Evolutionary conservation across 2,888 invertebrate genomes (phyloP).

Genomic region (Oasisia sp.): DNA sequence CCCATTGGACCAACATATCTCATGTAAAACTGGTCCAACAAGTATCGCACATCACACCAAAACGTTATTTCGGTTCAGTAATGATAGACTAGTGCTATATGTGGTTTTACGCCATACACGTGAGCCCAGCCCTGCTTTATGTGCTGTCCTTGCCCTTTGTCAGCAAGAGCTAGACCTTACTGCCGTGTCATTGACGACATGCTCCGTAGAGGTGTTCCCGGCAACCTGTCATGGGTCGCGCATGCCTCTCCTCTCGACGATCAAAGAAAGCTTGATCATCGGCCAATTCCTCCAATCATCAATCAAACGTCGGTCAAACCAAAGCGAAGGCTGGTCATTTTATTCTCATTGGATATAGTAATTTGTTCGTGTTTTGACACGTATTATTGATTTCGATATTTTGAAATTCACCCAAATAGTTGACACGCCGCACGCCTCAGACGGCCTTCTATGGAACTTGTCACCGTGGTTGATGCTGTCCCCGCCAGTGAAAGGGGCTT

Average conservation of each 20-base stretch:
- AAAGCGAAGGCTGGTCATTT: neutral
- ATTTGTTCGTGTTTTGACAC: neutral
- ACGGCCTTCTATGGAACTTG: neutral
- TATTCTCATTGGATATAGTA: neutral
- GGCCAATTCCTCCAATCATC: neutral
- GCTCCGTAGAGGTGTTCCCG: neutral
- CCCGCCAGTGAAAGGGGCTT: neutral
- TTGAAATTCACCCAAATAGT: neutral
- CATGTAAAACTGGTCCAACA: no score
- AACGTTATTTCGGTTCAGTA: no score
- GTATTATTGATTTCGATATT: neutral
- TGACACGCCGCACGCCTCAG: neutral
- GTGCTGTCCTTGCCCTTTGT: neutral
- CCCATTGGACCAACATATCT: no score
- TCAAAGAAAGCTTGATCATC: neutral
- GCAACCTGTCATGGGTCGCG: neutral
- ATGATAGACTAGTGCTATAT: neutral
- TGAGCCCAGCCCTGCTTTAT: neutral
- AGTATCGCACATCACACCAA: no score
- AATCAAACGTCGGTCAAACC: constrained; percentile 1
- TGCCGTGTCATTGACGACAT: neutral
- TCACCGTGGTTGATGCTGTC: neutral
- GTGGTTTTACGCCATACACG: neutral
- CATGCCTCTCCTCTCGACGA: neutral
- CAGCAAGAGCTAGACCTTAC: neutral